Evolutionary conservation across 2,113 vertebrate genomes (phyloP).

Genomic region (Platysteira castanea): DNA sequence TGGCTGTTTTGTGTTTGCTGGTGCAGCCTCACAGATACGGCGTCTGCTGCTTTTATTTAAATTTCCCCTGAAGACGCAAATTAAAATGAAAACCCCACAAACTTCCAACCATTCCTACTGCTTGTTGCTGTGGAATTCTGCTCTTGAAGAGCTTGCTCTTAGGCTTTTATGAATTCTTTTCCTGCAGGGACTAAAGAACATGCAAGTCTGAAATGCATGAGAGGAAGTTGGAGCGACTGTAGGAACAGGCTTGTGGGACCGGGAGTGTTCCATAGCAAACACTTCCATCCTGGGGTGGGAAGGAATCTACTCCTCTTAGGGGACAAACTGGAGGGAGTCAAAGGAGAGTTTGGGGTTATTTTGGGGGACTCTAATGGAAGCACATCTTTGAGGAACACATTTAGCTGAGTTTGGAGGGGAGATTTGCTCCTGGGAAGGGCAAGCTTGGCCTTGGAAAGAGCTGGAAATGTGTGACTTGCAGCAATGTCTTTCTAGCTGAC

Average conservation of each 20-base stretch:
- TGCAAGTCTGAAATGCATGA: not conserved
- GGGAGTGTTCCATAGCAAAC: not conserved
- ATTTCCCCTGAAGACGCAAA: not conserved
- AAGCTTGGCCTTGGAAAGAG: not conserved
- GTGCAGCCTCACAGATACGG: not conserved
- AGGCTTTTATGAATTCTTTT: not conserved
- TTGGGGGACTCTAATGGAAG: not conserved
- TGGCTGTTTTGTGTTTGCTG: not conserved
- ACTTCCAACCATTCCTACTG: not conserved
- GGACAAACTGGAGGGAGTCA: not conserved
- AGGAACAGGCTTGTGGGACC: not conserved
- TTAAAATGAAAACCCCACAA: not conserved
- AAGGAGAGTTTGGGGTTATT: no score
- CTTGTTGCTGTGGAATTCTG: not conserved
- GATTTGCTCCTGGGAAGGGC: not conserved
- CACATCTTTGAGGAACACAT: rapidly evolving
- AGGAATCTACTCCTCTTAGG: not conserved
- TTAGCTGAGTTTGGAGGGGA: not conserved
- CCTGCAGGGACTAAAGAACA: not conserved
- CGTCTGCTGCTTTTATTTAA: not conserved
- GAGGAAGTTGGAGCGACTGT: not conserved
- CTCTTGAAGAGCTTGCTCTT: not conserved
- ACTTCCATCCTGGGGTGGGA: not conserved
- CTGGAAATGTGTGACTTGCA: not conserved
- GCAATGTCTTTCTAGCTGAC: not conserved